These are phyloP conservation scores for Silurus lanzhouensis DNA, from an alignment of 2,797 vertebrate genomes.

Conservation along the genomic window DNA sequence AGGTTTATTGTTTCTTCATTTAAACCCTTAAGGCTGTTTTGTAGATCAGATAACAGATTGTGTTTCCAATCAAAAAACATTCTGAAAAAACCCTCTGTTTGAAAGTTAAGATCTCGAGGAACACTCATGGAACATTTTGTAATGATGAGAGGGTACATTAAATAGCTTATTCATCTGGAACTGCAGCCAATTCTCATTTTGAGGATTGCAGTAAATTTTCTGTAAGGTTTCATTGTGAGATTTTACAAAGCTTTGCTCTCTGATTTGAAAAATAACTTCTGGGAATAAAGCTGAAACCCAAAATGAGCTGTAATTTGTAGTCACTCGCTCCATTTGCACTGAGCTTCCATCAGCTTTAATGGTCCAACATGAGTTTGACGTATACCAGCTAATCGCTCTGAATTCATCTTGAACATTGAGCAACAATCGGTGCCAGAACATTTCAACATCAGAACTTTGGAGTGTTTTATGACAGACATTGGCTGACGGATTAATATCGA, in stretches of 20 bases:
- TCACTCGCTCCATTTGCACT: slow-evolving; percentile 3
- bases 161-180: too few species aligned
- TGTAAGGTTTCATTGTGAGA: neutral
- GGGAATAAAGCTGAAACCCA: neutral
- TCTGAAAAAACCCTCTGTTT: neutral
- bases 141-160: neutral
- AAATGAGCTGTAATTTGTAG: neutral
- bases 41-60: neutral
- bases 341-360: neutral
- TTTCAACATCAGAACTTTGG: neutral
- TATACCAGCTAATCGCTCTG: neutral
- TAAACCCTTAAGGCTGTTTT: neutral
- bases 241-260: slow-evolving; percentile 5
- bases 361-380: neutral
- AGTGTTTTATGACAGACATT: neutral
- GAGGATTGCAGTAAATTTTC: neutral
- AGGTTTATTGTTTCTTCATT: neutral
- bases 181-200: neutral
- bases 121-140: neutral
- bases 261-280: slow-evolving; percentile 11
- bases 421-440: neutral
- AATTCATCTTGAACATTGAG: neutral
- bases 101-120: neutral
- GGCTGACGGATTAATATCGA: neutral
- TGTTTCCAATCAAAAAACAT: neutral